Conservation (phyloP, 2,797 vertebrate species). For the Paramormyrops hopkinsi region DNA sequence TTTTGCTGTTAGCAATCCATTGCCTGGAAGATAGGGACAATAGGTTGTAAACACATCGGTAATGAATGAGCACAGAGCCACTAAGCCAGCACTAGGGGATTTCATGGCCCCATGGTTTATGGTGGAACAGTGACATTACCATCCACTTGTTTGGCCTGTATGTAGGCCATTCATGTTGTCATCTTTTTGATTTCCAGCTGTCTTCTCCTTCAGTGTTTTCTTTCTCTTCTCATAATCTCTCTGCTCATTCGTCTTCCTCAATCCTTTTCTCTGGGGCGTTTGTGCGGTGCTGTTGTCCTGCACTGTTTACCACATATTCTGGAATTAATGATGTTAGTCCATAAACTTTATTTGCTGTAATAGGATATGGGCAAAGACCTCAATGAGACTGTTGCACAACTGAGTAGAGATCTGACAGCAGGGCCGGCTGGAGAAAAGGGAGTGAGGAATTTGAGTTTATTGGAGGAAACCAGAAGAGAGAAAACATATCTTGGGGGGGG, state of each 20-base stretch:
- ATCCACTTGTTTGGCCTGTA: not conserved
- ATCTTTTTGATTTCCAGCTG: not conserved
- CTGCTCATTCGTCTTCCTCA: not conserved
- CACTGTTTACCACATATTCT: slow-evolving; percentile 1
- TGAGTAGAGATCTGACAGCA: not conserved
- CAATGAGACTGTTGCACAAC: not conserved
- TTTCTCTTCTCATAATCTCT: not conserved
- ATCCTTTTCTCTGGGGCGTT: not conserved
- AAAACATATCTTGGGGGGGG: not conserved
- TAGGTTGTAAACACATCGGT: slow-evolving; percentile 52
- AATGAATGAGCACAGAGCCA: slow-evolving; percentile 41
- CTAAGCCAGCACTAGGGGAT: not conserved
- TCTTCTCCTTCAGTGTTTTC: not conserved
- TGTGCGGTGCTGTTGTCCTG: not conserved
- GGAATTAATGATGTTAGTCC: not conserved
- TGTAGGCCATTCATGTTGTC: not conserved
- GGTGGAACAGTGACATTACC: not conserved
- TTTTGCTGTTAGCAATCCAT: slow-evolving; percentile 57
- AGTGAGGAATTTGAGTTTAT: slow-evolving; percentile 36
- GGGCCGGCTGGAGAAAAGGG: slow-evolving; percentile 3
- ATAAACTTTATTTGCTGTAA: slow-evolving; percentile 42
- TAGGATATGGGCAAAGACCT: slow-evolving; percentile 22
- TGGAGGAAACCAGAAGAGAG: not conserved
- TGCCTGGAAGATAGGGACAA: slow-evolving; percentile 58
- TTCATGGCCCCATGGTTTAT: not conserved